Percentiles rank a stretch among this genome's conserved stretches.
These are phyloP conservation scores for Atta cephalotes DNA, from an alignment of 1,140 invertebrate species.

Conservation along the genomic window DNA sequence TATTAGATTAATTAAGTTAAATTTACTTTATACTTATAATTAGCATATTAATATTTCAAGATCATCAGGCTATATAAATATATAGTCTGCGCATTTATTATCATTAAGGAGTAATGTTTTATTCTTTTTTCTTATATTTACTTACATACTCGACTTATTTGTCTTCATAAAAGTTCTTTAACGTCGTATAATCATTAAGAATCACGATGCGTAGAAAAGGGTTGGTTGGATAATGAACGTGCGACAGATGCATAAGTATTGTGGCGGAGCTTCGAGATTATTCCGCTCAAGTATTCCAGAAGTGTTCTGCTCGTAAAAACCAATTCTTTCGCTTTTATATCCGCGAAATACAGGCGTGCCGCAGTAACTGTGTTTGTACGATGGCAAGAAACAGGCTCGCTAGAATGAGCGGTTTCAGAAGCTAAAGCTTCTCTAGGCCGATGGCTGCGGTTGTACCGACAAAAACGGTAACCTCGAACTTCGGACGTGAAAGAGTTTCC, in stretches of 20 bases:
- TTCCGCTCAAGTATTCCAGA: conserved; percentile 67
- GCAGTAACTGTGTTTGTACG: conserved; percentile 12
- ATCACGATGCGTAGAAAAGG: conserved; percentile 23
- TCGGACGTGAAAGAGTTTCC: conserved; percentile 50
- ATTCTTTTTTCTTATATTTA: background rate
- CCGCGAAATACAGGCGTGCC: conserved; percentile 39
- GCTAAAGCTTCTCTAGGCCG: conserved; percentile 37
- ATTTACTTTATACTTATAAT: background rate
- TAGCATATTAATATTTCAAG: background rate
- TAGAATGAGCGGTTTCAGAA: conserved; percentile 46
- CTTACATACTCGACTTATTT: background rate
- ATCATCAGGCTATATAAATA: background rate
- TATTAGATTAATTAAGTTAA: background rate
- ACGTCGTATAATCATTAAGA: conserved; percentile 59
- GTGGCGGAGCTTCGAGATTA: conserved; percentile 30
- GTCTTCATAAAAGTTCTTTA: conserved; percentile 41
- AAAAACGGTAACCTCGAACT: conserved; percentile 60
- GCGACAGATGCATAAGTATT: conserved; percentile 47
- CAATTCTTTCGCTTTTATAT: conserved; percentile 78
- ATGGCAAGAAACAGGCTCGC: conserved; percentile 46
- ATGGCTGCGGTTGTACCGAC: conserved; percentile 18
- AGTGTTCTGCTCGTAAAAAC: conserved; percentile 77
- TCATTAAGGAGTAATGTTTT: background rate
- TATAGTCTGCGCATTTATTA: background rate
- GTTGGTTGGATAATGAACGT: conserved; percentile 58